Evolutionary conservation across 2,797 vertebrate genomes (phyloP).

Genomic region (Dryobates pubescens): DNA sequence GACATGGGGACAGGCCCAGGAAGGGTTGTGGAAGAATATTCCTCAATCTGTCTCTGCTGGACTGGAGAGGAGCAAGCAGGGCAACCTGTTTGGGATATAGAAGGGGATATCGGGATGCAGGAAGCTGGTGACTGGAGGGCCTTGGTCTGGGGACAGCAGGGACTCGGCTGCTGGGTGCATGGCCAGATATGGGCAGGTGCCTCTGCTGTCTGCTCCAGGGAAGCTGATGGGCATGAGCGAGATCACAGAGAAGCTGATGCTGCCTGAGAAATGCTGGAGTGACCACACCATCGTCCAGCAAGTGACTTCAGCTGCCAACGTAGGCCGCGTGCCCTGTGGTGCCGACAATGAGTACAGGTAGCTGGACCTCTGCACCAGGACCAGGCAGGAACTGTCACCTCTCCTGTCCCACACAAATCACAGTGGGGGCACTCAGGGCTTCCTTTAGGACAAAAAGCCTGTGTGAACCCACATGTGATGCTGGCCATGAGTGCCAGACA

Average conservation of each 20-base stretch:
- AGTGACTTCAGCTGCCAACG: slow-evolving; percentile 87
- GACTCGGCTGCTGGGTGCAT: accelerated
- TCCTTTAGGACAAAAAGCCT: not conserved
- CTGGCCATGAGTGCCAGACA: accelerated
- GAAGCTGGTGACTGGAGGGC: not conserved
- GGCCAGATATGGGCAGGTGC: not conserved
- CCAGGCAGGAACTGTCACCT: not conserved
- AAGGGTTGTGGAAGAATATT: not conserved
- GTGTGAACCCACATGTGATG: not conserved
- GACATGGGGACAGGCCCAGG: accelerated
- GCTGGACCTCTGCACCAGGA: not conserved
- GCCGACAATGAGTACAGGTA: slow-evolving; percentile 94
- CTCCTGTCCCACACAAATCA: accelerated
- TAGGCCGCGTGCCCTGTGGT: slow-evolving; percentile 93
- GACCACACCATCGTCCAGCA: slow-evolving; percentile 91
- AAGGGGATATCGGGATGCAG: accelerated
- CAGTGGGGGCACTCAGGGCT: not conserved
- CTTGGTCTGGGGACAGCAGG: not conserved
- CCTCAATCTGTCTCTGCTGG: not conserved
- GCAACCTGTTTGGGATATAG: not conserved
- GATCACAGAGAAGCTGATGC: slow-evolving; percentile 88
- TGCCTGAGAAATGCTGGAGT: slow-evolving; percentile 82
- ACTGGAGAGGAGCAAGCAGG: not conserved
- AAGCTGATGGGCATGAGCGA: slow-evolving; percentile 98
- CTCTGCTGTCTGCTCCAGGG: slow-evolving; percentile 77